Percentiles rank a stretch among this genome's conserved stretches.
Evolutionary conservation across 1,140 invertebrate genomes (phyloP).

Genomic region (Drosophila subobscura): DNA sequence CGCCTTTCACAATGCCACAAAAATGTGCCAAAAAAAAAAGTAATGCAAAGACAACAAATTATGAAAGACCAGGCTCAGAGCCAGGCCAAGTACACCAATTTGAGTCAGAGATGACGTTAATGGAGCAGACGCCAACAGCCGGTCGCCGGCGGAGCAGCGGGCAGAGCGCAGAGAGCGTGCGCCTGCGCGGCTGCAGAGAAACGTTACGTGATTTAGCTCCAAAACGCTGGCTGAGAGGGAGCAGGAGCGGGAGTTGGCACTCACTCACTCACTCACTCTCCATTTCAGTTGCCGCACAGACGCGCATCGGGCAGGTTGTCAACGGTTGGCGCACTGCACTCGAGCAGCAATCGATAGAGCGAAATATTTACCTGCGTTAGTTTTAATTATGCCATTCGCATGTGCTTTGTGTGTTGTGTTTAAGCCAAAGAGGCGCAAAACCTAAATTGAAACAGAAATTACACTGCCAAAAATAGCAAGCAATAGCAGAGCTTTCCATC

Average conservation of each 20-base stretch:
- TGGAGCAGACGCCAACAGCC: constrained; percentile 61
- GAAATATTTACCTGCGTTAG: constrained; percentile 32
- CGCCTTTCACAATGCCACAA: constrained; percentile 67
- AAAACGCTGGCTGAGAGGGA: constrained; percentile 8
- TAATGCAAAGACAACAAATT: constrained; percentile 12
- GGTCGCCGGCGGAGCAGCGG: constrained; percentile 27
- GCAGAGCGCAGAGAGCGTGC: constrained; percentile 18
- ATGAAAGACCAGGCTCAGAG: constrained; percentile 19
- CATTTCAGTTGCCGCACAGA: constrained; percentile 62
- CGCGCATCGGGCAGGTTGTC: constrained; percentile 61
- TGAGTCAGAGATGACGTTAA: constrained; percentile 54
- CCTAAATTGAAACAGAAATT: constrained; percentile 36
- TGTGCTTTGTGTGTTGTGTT: constrained; percentile 40
- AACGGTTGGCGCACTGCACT: constrained; percentile 27
- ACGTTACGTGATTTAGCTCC: constrained; percentile 61
- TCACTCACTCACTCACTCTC: constrained; percentile 63
- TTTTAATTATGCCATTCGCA: constrained; percentile 68
- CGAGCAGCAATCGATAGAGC: constrained; percentile 8
- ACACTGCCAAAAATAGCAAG: constrained; percentile 57
- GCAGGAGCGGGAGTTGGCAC: constrained; percentile 31
- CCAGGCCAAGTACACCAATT: constrained; percentile 63
- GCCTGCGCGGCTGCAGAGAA: constrained; percentile 38
- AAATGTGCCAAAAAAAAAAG: constrained; percentile 56
- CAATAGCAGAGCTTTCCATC: constrained; percentile 17
- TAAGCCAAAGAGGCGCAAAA: constrained; percentile 16